A percentile compares a stretch with the other conserved stretches of the same genome.
phyloP scores from a whole-genome alignment of 2,888 invertebrate species.

The Morinoia aosen region DNA sequence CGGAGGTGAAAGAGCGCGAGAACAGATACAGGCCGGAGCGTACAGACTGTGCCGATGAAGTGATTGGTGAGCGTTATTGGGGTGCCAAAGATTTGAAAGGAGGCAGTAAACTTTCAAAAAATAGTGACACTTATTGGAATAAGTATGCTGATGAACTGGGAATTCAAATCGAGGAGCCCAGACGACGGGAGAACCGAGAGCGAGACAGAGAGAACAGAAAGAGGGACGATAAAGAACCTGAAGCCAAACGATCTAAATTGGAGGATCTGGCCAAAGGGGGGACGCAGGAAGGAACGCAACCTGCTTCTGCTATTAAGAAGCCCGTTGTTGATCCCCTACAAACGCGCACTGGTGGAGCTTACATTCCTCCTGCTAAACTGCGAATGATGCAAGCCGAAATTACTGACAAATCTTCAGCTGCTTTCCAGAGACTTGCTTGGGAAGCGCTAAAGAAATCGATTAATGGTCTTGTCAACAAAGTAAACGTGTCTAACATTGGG shows the following conservation, averaged over 20 bases:
- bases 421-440: slow-evolving; percentile 97
- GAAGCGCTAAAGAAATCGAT: slow-evolving; percentile 98
- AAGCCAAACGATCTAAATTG: slow-evolving; percentile 32
- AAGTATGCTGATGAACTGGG: slow-evolving; percentile 67
- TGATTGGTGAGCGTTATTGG: slow-evolving; percentile 49
- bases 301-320: slow-evolving; percentile 59
- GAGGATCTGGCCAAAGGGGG: slow-evolving; percentile 46
- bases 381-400: slow-evolving; percentile 96
- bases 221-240: slow-evolving; percentile 49
- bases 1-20: slow-evolving; percentile 35
- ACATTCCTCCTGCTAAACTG: slow-evolving; percentile 97
- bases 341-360: slow-evolving; percentile 92
- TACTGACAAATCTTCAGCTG: slow-evolving; percentile 91
- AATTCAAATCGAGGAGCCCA: slow-evolving; percentile 66
- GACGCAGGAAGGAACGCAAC: slow-evolving; percentile 24
- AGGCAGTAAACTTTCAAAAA: slow-evolving; percentile 57
- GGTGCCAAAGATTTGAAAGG: background rate
- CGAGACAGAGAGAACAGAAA: slow-evolving; percentile 21
- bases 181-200: slow-evolving; percentile 32
- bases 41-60: background rate
- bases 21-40: background rate
- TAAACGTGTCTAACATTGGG: slow-evolving; percentile 69
- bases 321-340: slow-evolving; percentile 80
- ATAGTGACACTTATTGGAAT: slow-evolving; percentile 67
- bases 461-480: slow-evolving; percentile 97